phyloP scores from a whole-genome alignment of 2,888 invertebrate species.

The Nezara viridula region DNA sequence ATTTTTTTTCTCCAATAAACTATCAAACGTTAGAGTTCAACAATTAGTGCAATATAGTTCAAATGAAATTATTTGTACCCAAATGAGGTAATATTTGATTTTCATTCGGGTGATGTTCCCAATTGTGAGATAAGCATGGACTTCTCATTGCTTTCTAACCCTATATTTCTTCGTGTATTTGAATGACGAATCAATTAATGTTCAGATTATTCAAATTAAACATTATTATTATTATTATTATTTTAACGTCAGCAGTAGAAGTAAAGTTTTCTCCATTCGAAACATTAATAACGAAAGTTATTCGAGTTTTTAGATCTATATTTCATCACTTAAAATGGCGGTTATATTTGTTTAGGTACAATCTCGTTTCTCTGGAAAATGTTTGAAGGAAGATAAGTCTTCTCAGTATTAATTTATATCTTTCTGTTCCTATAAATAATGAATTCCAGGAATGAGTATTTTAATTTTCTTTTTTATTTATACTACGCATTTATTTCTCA shows the following conservation, averaged over 20 bases:
- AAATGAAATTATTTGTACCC: background rate
- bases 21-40: background rate
- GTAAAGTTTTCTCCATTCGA: no score
- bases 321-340: background rate
- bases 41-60: background rate
- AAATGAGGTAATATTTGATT: background rate
- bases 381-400: background rate
- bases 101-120: conserved; percentile 14
- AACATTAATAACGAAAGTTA: no score
- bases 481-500: no score
- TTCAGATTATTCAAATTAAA: no score
- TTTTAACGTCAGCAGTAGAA: no score
- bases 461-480: background rate
- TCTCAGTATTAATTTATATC: background rate
- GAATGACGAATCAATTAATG: no score
- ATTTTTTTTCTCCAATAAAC: background rate
- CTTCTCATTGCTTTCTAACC: no score
- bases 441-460: background rate
- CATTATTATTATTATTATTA: no score
- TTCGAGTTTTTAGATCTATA: background rate
- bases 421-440: background rate
- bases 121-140: background rate
- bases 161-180: no score
- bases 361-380: background rate
- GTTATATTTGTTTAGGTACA: background rate